These are phyloP conservation scores for Sander lucioperca DNA, from an alignment of 2,113 vertebrate genomes.

Conservation along the genomic window DNA sequence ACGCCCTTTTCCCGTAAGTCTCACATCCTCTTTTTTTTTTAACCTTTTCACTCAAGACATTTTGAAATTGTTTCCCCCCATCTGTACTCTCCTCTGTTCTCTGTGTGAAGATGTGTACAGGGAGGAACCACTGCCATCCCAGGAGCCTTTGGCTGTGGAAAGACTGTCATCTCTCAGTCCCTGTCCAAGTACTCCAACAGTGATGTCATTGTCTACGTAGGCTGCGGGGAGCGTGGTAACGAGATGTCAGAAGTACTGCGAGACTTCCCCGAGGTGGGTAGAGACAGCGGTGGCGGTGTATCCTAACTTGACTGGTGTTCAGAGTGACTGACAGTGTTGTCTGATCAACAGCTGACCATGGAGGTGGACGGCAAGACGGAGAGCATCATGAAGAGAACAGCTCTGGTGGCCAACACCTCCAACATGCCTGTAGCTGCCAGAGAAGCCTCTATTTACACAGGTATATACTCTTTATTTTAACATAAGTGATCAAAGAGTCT, in stretches of 20 bases:
- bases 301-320: not conserved
- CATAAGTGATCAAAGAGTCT: too few relatives aligned
- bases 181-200: slow-evolving; percentile 99
- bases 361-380: slow-evolving; percentile 96
- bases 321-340: slow-evolving; percentile 37
- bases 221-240: slow-evolving; percentile 97
- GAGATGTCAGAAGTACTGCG: slow-evolving; percentile 99
- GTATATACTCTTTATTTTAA: slow-evolving; percentile 81
- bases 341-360: slow-evolving; percentile 91
- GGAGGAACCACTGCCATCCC: slow-evolving; percentile 98
- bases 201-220: slow-evolving; percentile 97
- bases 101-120: slow-evolving; percentile 91
- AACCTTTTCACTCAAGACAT: not conserved
- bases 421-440: slow-evolving; percentile 99
- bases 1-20: slow-evolving; percentile 97
- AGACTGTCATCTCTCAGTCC: slow-evolving; percentile 98
- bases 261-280: slow-evolving; percentile 96
- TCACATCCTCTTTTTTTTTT: not conserved
- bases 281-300: not conserved
- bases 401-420: slow-evolving; percentile 97
- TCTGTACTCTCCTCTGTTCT: slow-evolving; percentile 37
- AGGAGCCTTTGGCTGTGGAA: slow-evolving; percentile 97
- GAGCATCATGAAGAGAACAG: slow-evolving; percentile 99
- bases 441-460: slow-evolving; percentile 98
- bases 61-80: not conserved